Base-by-base conservation (phyloP, 2,888 invertebrate species). In the Pelosia muscerda region DNA sequence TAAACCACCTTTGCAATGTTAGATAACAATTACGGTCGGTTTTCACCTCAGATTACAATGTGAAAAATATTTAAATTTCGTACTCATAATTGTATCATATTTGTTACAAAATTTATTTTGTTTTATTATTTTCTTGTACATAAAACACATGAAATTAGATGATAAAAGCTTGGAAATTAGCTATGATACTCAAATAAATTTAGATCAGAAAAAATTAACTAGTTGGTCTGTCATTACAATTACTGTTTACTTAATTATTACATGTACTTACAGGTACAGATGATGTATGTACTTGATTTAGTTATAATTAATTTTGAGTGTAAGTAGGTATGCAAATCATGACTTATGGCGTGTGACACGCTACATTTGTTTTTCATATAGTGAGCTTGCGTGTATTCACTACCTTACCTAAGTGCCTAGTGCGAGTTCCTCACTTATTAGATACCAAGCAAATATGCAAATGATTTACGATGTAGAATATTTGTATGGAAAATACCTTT, bases 291-390 rank as follows among this genome's bases (percentile, higher is more conserved):
- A 49, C n/a, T n/a, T 49, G n/a, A 49, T n/a, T n/a, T 49, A n/a
- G n/a, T 49, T n/a, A n/a, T 49, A 49, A n/a, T 49, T 49, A 49
- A 49, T 49, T 49, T 49, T 49, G 49, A 49, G 19, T 49, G 49
- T 9, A n/a, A n/a, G n/a, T 31, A 8, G 6, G 49, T 49, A 49
- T n/a, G 49, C 8, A 49, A 49, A n/a, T n/a, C 49, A n/a, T 49
- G 49, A 49, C 49, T 49, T 49, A 49, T 49, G 9, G 49, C 49
- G 49, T 49, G 49, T n/a, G n/a, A 49, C 49, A 49, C 49, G 49
- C 49, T n/a, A 49, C n/a, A n/a, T 9, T n/a, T n/a, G 6, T 49
- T n/a, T 49, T 49, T 49, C 9, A 49, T 49, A 49, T 5, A 19
- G 4, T 38, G n/a, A 49, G n/a, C 49, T 49, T 49, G 49, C 49